Conservation (phyloP, 2,797 vertebrate genomes). For the Carapus acus region DNA sequence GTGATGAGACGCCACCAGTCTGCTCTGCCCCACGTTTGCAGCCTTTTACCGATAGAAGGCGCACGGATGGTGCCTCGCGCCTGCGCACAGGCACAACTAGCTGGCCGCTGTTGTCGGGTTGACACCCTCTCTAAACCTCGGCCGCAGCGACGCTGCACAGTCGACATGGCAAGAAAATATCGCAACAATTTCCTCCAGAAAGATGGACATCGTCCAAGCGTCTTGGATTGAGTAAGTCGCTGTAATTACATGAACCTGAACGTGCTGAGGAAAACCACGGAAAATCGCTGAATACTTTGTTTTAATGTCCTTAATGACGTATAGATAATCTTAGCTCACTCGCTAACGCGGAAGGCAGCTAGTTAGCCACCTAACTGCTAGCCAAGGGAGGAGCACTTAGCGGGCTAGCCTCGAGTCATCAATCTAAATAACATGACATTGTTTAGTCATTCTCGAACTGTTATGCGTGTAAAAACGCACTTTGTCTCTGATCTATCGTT, state of each 20-base stretch:
- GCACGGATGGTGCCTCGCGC: not conserved
- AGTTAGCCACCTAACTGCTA: constrained; percentile 45
- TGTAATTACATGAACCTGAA: too few species aligned
- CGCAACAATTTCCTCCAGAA: constrained; percentile 65
- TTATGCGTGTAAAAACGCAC: not conserved
- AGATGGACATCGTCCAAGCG: constrained; percentile 74
- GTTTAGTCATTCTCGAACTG: not conserved
- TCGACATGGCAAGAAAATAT: constrained; percentile 77
- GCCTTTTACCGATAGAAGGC: constrained; percentile 6
- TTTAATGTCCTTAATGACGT: constrained; percentile 51
- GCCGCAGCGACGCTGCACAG: constrained; percentile 71
- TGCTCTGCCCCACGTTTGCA: constrained; percentile 10
- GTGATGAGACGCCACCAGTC: constrained; percentile 30
- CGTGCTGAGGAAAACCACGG: not conserved
- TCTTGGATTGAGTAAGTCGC: constrained; percentile 74
- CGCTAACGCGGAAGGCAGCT: constrained; percentile 45
- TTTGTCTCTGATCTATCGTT: not conserved
- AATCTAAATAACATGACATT: constrained; percentile 5
- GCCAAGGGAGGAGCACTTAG: constrained; percentile 51
- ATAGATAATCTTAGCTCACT: constrained; percentile 40
- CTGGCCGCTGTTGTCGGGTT: constrained; percentile 58
- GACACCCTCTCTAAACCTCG: constrained; percentile 71
- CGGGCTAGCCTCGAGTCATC: constrained; percentile 43
- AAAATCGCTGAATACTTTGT: constrained; percentile 14
- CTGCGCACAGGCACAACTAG: constrained; percentile 41